Evolutionary conservation across 2,113 vertebrate genomes (phyloP).

Genomic region (Anolis carolinensis): DNA sequence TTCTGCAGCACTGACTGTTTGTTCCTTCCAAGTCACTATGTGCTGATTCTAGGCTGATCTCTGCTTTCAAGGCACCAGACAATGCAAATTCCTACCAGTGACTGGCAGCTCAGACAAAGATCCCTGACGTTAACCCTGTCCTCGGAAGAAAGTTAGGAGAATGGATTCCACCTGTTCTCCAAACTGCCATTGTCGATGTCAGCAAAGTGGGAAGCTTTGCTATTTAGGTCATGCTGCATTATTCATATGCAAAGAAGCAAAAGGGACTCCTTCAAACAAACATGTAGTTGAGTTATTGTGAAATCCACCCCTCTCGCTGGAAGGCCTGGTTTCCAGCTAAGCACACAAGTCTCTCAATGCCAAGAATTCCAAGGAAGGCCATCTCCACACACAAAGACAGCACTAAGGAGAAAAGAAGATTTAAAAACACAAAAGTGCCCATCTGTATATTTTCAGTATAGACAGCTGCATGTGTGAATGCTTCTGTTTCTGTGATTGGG

Average conservation of each 20-base stretch:
- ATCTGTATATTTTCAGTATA: neutral
- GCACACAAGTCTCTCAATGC: neutral
- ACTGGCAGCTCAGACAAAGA: neutral
- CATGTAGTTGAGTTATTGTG: neutral
- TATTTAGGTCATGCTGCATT: rapidly evolving
- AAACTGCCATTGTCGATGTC: rapidly evolving
- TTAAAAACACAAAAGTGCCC: rapidly evolving
- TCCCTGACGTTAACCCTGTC: constrained; percentile 42
- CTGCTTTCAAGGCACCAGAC: constrained; percentile 63
- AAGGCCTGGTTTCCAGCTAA: neutral
- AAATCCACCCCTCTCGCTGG: neutral
- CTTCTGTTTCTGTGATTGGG: neutral
- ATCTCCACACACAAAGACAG: neutral
- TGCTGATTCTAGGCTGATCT: constrained; percentile 72
- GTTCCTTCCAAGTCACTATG: constrained; percentile 81
- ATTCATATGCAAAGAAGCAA: neutral
- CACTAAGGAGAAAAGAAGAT: neutral
- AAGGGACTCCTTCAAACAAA: rapidly evolving
- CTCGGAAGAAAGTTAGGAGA: constrained; percentile 15
- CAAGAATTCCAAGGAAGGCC: neutral
- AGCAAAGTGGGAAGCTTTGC: rapidly evolving
- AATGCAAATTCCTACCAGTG: constrained; percentile 57
- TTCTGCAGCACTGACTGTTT: constrained; percentile 86
- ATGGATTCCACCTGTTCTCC: rapidly evolving
- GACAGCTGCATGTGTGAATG: neutral